Conservation (phyloP, 2,888 invertebrate genomes). For the Calameuta idolon region DNA sequence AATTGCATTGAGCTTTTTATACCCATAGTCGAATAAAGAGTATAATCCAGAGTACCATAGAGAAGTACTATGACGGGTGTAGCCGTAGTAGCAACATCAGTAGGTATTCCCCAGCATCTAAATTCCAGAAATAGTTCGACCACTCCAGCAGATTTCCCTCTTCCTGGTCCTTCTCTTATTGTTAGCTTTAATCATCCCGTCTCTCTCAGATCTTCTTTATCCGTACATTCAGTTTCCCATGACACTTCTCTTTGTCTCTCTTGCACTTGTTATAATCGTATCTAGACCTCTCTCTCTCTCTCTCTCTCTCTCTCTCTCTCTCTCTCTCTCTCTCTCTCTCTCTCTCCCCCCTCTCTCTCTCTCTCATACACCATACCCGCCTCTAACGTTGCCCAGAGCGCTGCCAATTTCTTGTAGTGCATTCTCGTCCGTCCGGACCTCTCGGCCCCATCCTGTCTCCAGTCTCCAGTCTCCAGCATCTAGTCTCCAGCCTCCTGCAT, state of each 20-base stretch:
- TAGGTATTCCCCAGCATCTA: neutral
- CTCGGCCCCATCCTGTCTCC: slow-evolving; percentile 7
- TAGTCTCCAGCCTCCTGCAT: neutral
- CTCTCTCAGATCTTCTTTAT: neutral
- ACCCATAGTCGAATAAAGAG: neutral
- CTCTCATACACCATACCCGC: neutral
- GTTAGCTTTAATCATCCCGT: neutral
- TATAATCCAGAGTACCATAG: neutral
- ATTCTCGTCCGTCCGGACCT: slow-evolving; percentile 8
- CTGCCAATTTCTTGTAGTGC: slow-evolving; percentile 10
- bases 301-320: neutral
- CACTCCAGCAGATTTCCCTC: neutral
- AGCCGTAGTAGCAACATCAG: neutral
- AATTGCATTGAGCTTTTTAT: neutral
- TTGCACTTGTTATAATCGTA: neutral
- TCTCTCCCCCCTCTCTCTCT: neutral
- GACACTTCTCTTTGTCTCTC: neutral
- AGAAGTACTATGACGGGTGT: neutral
- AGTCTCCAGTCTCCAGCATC: slow-evolving; percentile 1
- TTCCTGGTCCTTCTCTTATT: neutral
- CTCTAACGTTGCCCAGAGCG: neutral
- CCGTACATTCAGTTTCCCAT: neutral
- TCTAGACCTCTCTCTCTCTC: neutral
- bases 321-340: slow-evolving; percentile 4
- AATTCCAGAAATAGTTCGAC: slow-evolving; percentile 7